A percentile compares a stretch with the other conserved stretches of the same genome.
Conservation (phyloP, 2,113 vertebrate genomes). For the Psilopsiagon aurifrons region DNA sequence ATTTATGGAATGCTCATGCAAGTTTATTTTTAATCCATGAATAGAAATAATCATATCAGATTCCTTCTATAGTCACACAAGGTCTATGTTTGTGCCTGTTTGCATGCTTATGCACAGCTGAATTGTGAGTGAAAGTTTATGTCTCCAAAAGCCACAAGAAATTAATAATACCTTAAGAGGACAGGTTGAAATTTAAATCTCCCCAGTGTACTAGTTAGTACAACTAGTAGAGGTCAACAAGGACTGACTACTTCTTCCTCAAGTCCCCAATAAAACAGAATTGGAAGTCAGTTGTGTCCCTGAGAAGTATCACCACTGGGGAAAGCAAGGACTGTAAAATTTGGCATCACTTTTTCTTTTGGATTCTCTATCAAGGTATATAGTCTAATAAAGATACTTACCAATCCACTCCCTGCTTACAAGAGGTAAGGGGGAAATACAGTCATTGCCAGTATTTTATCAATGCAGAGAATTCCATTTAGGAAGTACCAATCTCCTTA, state of each 20-base stretch:
- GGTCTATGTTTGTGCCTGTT: constrained; percentile 25
- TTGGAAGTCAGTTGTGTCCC: neutral
- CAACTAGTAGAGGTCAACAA: neutral
- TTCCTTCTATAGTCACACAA: neutral
- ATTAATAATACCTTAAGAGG: neutral
- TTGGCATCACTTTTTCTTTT: neutral
- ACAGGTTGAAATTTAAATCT: neutral
- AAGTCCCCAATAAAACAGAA: neutral
- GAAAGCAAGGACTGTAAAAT: neutral
- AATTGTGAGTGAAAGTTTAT: neutral
- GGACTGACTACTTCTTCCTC: neutral
- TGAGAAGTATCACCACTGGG: neutral
- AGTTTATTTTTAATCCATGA: constrained; percentile 50
- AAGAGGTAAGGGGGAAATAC: neutral
- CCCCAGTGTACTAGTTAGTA: neutral
- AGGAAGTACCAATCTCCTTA: neutral
- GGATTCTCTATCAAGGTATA: neutral
- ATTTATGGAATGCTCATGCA: constrained; percentile 38
- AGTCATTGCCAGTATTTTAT: neutral
- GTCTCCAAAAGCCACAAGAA: neutral
- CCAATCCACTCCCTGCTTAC: neutral
- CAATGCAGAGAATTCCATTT: neutral
- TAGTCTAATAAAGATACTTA: neutral
- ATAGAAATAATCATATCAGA: constrained; percentile 45
- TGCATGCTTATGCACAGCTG: constrained; percentile 6